Base-by-base conservation (phyloP, 2,113 vertebrate species). In the Tautogolabrus adspersus region DNA sequence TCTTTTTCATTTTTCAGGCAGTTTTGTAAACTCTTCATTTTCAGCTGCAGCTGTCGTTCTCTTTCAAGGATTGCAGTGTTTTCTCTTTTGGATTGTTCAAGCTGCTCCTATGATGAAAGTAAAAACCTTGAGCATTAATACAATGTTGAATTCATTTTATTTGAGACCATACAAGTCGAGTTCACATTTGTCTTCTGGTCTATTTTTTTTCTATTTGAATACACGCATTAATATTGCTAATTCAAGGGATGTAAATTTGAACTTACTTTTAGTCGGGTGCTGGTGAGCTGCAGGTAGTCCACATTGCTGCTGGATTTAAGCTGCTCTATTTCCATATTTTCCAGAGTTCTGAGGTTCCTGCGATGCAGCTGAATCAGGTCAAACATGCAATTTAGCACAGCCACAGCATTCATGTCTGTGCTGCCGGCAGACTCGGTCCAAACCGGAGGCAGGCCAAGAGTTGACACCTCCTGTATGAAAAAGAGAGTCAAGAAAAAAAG, bases 1-100 rank as follows among this genome's bases (percentile, higher is more conserved):
- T 99, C 97, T 90, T 98, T 99, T 84, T 98, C 96, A 88, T 94
- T 98, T 94, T 97, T 99, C 73, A 99, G 90, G 74, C 94, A 92
- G 77, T 95, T 96, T 83, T 97, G 96, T 74, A 99, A 90, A 90
- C 92, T 96, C 91, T 96, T 96, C 68, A 96, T 93, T 90, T 97
- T 98, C 82, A 94, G 89, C 63, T 98, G 97, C 44, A 97, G 89
- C 80, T 98, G 97, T 47, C 97, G 94, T 74, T 98, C 97, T 91
- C 95, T 94, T 89, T 98, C 97, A 70, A 96, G 94, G 73, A 97
- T 95, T 64, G 95, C 95, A n/a, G 91, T 92, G 90, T 95, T 95
- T 91, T 98, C 96, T 81, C 97, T 96, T 86, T 95, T 96, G 70
- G 93, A 96, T 26, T 94, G 75, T 90, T 98, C 97, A 71, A 99